Percentiles rank a stretch among this genome's conserved stretches.
phyloP scores from a whole-genome alignment of 2,888 invertebrate genomes.

The Cantharis rufa region DNA sequence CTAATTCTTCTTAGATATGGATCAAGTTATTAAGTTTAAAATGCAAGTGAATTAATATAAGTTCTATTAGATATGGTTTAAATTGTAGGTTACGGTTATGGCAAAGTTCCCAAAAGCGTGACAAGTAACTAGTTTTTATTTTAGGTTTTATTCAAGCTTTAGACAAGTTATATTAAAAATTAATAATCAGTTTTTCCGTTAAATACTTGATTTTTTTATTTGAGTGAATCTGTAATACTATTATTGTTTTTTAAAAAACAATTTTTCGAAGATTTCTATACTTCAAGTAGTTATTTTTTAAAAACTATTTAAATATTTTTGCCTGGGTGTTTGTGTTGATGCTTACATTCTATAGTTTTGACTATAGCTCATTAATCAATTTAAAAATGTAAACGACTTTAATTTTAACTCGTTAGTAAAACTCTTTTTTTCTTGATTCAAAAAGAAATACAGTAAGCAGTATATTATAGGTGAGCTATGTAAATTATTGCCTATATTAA shows the following conservation, averaged over 20 bases:
- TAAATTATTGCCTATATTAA: not conserved
- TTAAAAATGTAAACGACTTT: not conserved
- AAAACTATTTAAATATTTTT: too few relatives aligned
- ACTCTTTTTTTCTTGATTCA: not conserved
- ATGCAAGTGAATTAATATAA: too few relatives aligned
- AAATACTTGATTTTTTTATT: not conserved
- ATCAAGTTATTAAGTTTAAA: too few relatives aligned
- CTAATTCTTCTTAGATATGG: too few relatives aligned
- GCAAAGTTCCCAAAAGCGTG: too few relatives aligned
- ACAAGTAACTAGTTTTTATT: too few relatives aligned
- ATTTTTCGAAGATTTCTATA: not conserved
- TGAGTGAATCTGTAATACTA: not conserved
- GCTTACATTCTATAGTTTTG: not conserved
- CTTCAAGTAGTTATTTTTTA: not conserved
- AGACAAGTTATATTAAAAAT: too few relatives aligned
- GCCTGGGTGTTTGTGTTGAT: too few relatives aligned
- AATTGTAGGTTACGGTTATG: too few relatives aligned
- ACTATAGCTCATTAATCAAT: not conserved
- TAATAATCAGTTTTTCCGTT: too few relatives aligned
- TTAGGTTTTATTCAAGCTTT: too few relatives aligned
- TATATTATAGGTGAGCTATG: not conserved
- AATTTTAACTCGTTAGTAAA: not conserved
- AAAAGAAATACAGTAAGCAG: not conserved
- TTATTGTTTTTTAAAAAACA: not conserved
- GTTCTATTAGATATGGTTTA: too few relatives aligned